phyloP scores from a whole-genome alignment of 2,113 vertebrate genomes.

The Xenus cinereus region DNA sequence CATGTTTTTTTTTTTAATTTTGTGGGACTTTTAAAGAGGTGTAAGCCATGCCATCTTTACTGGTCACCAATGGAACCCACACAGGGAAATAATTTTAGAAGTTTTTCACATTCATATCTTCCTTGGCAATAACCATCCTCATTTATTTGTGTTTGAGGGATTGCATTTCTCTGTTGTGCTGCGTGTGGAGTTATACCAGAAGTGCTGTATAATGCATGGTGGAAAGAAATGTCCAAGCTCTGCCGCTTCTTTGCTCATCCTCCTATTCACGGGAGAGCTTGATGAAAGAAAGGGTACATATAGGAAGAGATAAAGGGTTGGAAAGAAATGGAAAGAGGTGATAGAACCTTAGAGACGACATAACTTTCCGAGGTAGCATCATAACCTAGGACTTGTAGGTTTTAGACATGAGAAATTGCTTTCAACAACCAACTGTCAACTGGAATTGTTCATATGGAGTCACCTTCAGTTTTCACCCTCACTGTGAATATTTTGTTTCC shows the following conservation, averaged over 20 bases:
- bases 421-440: background rate
- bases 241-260: background rate
- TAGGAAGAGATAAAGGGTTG: background rate
- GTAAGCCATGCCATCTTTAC: background rate
- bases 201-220: background rate
- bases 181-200: background rate
- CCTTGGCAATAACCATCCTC: background rate
- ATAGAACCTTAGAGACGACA: fast-evolving
- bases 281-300: background rate
- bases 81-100: background rate
- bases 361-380: background rate
- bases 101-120: background rate
- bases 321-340: background rate
- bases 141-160: background rate
- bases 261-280: background rate
- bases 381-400: background rate
- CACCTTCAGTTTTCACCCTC: background rate
- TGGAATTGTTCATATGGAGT: background rate
- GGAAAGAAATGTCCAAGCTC: background rate
- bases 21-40: background rate
- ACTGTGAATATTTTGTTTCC: background rate
- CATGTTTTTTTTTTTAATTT: background rate
- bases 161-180: background rate
- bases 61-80: background rate
- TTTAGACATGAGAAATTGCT: background rate